Evolutionary conservation across 2,797 vertebrate genomes (phyloP), one percentile per base, ranked within the genome.

Genomic region (Notoglanidium macrostoma): DNA sequence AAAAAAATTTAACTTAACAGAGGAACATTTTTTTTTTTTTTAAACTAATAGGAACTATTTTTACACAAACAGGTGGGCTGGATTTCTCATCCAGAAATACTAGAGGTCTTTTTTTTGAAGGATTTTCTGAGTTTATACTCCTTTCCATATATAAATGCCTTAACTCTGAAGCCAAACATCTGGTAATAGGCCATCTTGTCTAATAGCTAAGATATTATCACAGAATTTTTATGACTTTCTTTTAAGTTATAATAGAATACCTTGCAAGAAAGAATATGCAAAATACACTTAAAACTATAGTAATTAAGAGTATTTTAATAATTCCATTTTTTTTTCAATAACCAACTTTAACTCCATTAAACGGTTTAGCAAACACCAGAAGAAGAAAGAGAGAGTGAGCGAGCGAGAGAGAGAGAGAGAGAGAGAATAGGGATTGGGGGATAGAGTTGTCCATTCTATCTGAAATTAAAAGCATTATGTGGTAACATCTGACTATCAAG

Each of bases 81-180:
- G 59, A 63, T 72, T 35, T 35, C 35, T 90, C 86, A 90, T 90
- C 91, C 89, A 90, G 92, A 92, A 85, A 89, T 55, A 11, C 46
- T 0, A 17, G 90, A 93, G 85, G 87, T 92, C 86, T 89, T 95
- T 95, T 93, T 93, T 91, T 86, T 63, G 3, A 70, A 81, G 89
- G 91, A 91, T 84, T 23, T 55, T 73, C 35, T 81, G 35, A n/a
- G 12, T 79, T 57, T 59, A 59, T 59, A 59, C 10, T 40, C 40
- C 54, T 57, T 93, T 21, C 19, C 92, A 91, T 93, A 93, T 91
- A 91, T 93, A 95, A 95, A 95, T 91, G n/a, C 92, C 90, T 92
- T 10, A 21, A 86, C 91, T 94, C 95, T 95, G 94, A 95, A 80
- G 89, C 91, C 70, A 87, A 77, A 78, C 61, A 44, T 26, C 35